phyloP scores from a whole-genome alignment of 2,113 vertebrate genomes.

The Hystrix brachyura region DNA sequence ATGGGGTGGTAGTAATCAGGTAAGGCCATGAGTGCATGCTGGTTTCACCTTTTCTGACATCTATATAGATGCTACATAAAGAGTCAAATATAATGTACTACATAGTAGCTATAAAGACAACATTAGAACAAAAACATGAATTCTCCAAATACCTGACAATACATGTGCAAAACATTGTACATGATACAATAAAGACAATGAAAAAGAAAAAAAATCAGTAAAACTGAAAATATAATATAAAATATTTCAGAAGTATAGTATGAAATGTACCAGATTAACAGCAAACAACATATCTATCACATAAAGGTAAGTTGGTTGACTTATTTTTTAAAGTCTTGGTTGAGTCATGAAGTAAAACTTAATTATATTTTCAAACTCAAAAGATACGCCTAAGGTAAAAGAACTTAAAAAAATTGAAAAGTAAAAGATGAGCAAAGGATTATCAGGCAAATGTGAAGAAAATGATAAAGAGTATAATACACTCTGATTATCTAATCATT shows the following conservation, averaged over 20 bases:
- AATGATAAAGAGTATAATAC: background rate
- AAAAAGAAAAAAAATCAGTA: background rate
- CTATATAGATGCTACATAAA: background rate
- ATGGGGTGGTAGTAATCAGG: background rate
- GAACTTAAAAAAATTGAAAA: background rate
- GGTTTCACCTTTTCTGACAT: background rate
- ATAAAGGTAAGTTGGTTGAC: background rate
- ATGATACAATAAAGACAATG: background rate
- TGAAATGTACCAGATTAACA: background rate
- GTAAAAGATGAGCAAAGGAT: background rate
- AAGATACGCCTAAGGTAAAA: background rate
- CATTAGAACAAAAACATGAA: background rate
- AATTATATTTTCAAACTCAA: slow-evolving; percentile 39
- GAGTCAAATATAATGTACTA: background rate
- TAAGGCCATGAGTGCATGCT: background rate
- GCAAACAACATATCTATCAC: background rate
- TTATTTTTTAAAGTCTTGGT: background rate
- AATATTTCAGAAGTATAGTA: background rate
- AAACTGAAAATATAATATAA: background rate
- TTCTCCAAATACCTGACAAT: background rate
- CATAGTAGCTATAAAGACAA: background rate
- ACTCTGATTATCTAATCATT: slow-evolving; percentile 7
- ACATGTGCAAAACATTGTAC: background rate
- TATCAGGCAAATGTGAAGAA: background rate
- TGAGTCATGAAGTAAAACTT: slow-evolving; percentile 18